phyloP scores from a whole-genome alignment of 2,888 invertebrate species.

The Crocallis elinguaria region DNA sequence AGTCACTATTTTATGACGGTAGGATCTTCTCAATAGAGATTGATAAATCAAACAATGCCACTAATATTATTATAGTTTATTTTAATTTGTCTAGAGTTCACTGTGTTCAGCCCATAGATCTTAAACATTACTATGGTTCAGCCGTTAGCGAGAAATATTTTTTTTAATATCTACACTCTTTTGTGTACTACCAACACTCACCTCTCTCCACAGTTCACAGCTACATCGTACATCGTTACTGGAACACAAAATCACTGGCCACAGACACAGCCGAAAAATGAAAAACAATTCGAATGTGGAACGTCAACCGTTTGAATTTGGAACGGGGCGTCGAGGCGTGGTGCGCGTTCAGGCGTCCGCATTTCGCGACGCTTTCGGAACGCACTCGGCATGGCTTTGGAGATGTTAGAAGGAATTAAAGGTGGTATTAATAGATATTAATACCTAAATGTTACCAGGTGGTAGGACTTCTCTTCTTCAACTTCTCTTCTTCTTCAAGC shows the following conservation, averaged over 20 bases:
- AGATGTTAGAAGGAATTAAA: slow-evolving; percentile 36
- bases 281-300: slow-evolving; percentile 80
- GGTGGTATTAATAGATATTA: slow-evolving; percentile 12
- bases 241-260: slow-evolving; percentile 65
- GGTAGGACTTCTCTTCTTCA: too few species aligned
- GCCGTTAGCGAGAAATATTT: background rate
- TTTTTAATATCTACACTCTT: background rate
- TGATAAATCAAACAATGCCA: too few species aligned
- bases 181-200: slow-evolving; percentile 12
- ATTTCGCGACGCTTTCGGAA: slow-evolving; percentile 49
- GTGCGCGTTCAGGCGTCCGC: slow-evolving; percentile 53
- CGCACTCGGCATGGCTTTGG: slow-evolving; percentile 52
- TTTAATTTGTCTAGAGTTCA: too few species aligned
- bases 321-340: slow-evolving; percentile 59
- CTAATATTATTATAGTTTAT: too few species aligned
- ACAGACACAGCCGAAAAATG: slow-evolving; percentile 72
- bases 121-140: too few species aligned
- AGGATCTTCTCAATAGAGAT: too few species aligned
- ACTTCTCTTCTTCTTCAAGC: too few species aligned
- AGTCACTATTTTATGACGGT: too few species aligned
- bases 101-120: too few species aligned
- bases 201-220: slow-evolving; percentile 11
- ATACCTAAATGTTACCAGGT: too few species aligned
- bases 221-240: slow-evolving; percentile 41
- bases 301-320: slow-evolving; percentile 79